phyloP scores from a whole-genome alignment of 2,113 vertebrate species.

The Gallinago jamesoni region DNA sequence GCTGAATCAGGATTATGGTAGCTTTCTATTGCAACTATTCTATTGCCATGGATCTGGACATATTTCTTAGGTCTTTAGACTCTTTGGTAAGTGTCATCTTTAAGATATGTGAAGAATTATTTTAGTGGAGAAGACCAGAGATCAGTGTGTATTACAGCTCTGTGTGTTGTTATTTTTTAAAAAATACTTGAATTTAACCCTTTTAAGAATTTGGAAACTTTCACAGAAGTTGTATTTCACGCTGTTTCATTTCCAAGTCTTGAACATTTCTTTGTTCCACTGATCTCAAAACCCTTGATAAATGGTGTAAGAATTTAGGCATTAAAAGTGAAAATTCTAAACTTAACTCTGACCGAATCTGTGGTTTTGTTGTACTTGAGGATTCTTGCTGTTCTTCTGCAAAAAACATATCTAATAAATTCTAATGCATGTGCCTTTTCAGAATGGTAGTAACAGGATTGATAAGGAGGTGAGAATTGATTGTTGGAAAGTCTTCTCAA shows the following conservation, averaged over 20 bases:
- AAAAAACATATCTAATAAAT: not conserved
- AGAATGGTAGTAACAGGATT: not conserved
- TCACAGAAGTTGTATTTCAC: not conserved
- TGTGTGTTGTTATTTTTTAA: not conserved
- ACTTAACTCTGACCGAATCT: not conserved
- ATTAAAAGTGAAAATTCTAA: not conserved
- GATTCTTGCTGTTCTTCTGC: not conserved
- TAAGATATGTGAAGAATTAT: not conserved
- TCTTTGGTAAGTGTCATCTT: fast-evolving
- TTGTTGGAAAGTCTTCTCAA: not conserved
- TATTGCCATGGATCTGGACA: not conserved
- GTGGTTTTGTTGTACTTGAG: not conserved
- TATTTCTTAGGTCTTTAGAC: not conserved
- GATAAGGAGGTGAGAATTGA: not conserved
- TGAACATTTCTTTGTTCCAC: not conserved
- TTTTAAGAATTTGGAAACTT: not conserved
- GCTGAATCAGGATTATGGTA: not conserved
- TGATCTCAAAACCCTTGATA: not conserved
- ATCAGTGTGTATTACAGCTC: not conserved
- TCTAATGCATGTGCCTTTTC: not conserved
- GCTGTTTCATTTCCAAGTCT: not conserved
- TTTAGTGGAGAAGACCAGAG: not conserved
- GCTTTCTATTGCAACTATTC: not conserved
- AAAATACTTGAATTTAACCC: not conserved
- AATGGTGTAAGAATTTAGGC: not conserved